phyloP scores from a whole-genome alignment of 2,797 vertebrate genomes.

The Crenichthys baileyi region DNA sequence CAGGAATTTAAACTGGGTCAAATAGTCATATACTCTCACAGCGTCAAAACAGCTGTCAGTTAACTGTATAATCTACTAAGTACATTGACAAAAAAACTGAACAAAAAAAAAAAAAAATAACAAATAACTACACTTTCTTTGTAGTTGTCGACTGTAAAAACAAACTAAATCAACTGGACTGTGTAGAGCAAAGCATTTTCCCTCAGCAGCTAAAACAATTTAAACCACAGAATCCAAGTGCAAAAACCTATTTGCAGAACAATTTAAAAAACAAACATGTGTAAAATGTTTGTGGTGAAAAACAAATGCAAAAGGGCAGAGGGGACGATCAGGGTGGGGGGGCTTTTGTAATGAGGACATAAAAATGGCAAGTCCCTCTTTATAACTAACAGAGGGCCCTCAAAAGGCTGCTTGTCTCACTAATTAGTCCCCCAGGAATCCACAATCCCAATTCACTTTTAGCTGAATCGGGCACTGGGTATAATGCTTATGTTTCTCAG shows the following conservation, averaged over 20 bases:
- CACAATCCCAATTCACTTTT: conserved; percentile 57
- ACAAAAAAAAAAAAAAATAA: too few species aligned
- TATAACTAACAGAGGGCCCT: conserved; percentile 67
- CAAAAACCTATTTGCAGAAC: background rate
- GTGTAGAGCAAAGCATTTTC: background rate
- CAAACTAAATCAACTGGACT: too few species aligned
- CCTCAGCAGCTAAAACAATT: background rate
- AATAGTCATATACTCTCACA: too few species aligned
- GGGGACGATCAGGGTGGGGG: conserved; percentile 19
- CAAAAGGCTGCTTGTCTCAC: conserved; percentile 74
- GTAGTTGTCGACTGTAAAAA: too few species aligned
- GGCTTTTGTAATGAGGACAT: conserved; percentile 67
- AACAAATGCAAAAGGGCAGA: conserved; percentile 31
- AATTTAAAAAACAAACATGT: conserved; percentile 17
- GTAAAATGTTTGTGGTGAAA: conserved; percentile 32
- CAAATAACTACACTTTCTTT: too few species aligned
- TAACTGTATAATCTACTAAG: too few species aligned
- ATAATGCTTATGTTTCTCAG: conserved; percentile 38
- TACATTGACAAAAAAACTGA: too few species aligned
- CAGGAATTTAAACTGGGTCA: too few species aligned
- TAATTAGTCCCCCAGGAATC: conserved; percentile 77
- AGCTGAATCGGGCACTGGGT: conserved; percentile 35
- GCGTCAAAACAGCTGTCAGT: too few species aligned
- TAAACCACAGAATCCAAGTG: conserved; percentile 4
- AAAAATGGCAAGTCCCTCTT: conserved; percentile 63